phyloP scores from a whole-genome alignment of 2,888 invertebrate species.

The Lottia scabra region DNA sequence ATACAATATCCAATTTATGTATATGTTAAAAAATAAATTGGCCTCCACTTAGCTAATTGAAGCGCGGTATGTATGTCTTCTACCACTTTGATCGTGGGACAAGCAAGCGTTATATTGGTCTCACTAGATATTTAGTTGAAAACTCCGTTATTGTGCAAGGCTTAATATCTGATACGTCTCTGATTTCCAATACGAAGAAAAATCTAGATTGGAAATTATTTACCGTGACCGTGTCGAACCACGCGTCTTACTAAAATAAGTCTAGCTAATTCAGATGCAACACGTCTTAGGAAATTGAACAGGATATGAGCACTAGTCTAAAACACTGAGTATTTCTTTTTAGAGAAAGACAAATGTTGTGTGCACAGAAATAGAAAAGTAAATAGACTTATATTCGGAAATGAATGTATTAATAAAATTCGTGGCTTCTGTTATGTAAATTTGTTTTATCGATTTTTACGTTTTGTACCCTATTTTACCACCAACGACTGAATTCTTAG shows the following conservation, averaged over 20 bases:
- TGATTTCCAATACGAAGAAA: too few relatives aligned
- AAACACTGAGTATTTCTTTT: too few relatives aligned
- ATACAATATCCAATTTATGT: too few relatives aligned
- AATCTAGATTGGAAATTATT: too few relatives aligned
- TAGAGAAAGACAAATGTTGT: background rate
- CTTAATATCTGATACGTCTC: too few relatives aligned
- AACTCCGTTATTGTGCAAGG: too few relatives aligned
- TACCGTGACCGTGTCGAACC: background rate
- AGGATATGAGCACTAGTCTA: background rate
- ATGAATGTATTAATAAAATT: background rate
- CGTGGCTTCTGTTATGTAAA: background rate
- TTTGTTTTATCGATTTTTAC: background rate
- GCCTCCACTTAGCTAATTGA: too few relatives aligned
- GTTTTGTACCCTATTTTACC: background rate
- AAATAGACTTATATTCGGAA: slow-evolving; percentile 3
- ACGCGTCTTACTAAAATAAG: background rate
- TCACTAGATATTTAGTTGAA: too few relatives aligned
- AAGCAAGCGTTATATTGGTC: too few relatives aligned
- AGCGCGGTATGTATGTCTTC: too few relatives aligned
- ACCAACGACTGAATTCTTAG: background rate
- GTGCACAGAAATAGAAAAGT: slow-evolving; percentile 6
- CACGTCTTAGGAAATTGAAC: background rate
- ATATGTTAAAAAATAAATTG: too few relatives aligned
- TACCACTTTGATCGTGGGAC: too few relatives aligned
- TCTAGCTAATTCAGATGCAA: background rate